These are phyloP conservation scores for Pachypsylla venusta DNA, from an alignment of 1,140 invertebrate genomes.

Conservation along the genomic window DNA sequence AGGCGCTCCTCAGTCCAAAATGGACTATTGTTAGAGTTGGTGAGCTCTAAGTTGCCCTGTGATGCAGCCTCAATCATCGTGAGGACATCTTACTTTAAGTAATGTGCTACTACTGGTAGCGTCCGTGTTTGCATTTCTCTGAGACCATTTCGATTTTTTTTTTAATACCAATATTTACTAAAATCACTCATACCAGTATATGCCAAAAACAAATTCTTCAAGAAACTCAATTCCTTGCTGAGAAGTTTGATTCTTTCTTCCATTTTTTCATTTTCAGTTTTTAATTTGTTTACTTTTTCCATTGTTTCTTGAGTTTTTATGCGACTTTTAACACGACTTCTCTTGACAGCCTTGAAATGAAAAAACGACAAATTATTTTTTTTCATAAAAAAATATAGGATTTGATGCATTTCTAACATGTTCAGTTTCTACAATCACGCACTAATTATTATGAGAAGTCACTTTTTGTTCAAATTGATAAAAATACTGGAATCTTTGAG, in stretches of 20 bases:
- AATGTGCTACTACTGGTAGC: too few relatives aligned
- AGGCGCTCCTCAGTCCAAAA: too few relatives aligned
- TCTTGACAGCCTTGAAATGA: constrained; percentile 61
- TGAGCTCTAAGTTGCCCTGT: too few relatives aligned
- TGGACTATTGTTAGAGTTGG: too few relatives aligned
- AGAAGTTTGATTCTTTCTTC: constrained; percentile 74
- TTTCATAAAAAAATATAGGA: background rate
- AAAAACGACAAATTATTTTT: constrained; percentile 8
- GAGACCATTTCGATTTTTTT: too few relatives aligned
- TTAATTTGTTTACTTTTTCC: constrained; percentile 55
- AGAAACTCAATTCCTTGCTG: constrained; percentile 65
- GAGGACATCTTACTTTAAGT: too few relatives aligned
- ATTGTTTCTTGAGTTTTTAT: constrained; percentile 64
- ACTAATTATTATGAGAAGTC: too few relatives aligned
- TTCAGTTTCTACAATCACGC: background rate
- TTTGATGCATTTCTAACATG: background rate
- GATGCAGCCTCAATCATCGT: too few relatives aligned
- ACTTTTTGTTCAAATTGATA: constrained; percentile 10
- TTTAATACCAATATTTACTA: too few relatives aligned
- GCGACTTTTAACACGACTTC: constrained; percentile 74
- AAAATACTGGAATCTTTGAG: too few relatives aligned
- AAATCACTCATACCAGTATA: constrained; percentile 58
- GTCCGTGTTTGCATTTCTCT: too few relatives aligned
- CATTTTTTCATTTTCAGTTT: constrained; percentile 66
- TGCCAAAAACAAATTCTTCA: constrained; percentile 73